Evolutionary conservation across 2,888 invertebrate genomes (phyloP), one percentile per base, ranked within the genome.

Genomic region (Cataglyphis rosenhaueri): DNA sequence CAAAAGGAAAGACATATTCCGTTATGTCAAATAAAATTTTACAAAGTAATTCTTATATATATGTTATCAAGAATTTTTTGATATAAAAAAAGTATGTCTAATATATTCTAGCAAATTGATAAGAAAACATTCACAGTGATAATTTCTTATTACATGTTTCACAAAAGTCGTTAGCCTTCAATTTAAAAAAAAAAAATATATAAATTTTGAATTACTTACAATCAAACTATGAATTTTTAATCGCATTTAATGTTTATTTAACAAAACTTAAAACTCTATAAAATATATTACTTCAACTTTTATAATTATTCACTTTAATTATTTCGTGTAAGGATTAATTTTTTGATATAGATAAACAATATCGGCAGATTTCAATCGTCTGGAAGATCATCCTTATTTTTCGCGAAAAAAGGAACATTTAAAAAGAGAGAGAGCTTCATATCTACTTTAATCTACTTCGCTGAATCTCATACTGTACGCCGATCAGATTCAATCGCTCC

Each of bases 401-500:
- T 48, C 10, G 18, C 10, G 29, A 48, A 66, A 48, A 9, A 61
- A 12, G 6, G 35, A 35, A 0, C 18, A 9, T 25, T 57, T 9
- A 5, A 18, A 41, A 32, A 38, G n/a, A 35, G 15, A 35, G 15
- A 57, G n/a, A 35, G 15, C 8, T 38, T 29, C 4, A 10, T 29
- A 41, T 52, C 9, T 62, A n/a, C 3, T 62, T 3, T 25, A 38
- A 25, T 71, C 38, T 29, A 61, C 59, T 61, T 62, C 38, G 35
- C 38, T 21, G 6, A 21, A 75, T 75, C 64, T 38, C n/a, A 8
- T 5, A 12, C 64, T 41, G 3, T 29, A 10, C 12, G 59, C 21
- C 29, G 21, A 70, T 57, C 29, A 70, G 41, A 78, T 71, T 44
- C 59, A 59, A 79, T 25, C 71, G 21, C 57, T 32, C 44, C 41